These are phyloP conservation scores for Cataglyphis livida DNA, from an alignment of 2,888 invertebrate genomes.

Conservation along the genomic window DNA sequence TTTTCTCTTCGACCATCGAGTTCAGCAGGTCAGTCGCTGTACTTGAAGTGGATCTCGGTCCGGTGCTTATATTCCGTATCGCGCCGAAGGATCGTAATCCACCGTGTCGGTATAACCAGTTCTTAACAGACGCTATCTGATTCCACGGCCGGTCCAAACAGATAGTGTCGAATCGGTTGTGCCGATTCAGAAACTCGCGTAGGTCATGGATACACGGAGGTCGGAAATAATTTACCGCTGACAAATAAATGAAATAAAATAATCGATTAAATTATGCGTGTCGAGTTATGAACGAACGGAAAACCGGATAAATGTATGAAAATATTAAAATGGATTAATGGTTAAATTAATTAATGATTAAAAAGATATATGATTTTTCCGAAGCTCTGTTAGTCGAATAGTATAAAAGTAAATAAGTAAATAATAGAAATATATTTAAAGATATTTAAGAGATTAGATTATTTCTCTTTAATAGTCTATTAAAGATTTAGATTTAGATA, in stretches of 20 bases:
- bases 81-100: slow-evolving; percentile 58
- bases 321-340: neutral
- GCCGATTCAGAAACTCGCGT: slow-evolving; percentile 40
- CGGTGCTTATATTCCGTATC: slow-evolving; percentile 43
- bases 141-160: slow-evolving; percentile 28
- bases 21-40: slow-evolving; percentile 67
- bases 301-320: neutral
- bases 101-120: slow-evolving; percentile 56
- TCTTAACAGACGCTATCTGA: slow-evolving; percentile 60
- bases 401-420: neutral
- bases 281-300: neutral
- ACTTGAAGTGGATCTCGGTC: slow-evolving; percentile 50
- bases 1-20: slow-evolving; percentile 62
- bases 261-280: slow-evolving; percentile 1
- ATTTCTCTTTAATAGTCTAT: neutral
- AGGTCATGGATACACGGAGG: slow-evolving; percentile 48
- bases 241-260: slow-evolving; percentile 24
- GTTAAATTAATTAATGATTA: neutral
- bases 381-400: neutral
- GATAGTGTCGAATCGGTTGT: slow-evolving; percentile 34
- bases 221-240: slow-evolving; percentile 22
- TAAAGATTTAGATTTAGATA: too few species aligned
- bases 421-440: neutral
- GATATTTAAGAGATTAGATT: neutral
- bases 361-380: neutral